These are phyloP conservation scores for Apaloderma vittatum DNA, from an alignment of 2,113 vertebrate species.

Conservation along the genomic window DNA sequence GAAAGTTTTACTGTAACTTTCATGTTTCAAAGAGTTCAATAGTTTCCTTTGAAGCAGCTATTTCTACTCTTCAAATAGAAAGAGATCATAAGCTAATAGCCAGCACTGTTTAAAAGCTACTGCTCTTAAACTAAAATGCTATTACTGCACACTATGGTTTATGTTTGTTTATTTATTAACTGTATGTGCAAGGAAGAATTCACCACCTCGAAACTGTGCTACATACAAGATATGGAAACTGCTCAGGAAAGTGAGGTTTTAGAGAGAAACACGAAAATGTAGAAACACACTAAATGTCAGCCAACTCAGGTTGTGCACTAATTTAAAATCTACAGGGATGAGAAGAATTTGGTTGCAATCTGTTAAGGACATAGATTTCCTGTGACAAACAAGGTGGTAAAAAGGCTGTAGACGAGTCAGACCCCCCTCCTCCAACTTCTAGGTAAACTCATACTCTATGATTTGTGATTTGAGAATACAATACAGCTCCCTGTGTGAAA, in stretches of 20 bases:
- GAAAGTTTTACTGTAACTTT: neutral
- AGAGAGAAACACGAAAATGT: neutral
- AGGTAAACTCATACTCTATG: neutral
- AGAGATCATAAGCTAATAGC: neutral
- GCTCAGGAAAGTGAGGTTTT: neutral
- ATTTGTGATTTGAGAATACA: neutral
- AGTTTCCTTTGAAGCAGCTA: neutral
- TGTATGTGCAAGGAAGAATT: neutral
- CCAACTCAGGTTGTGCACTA: neutral
- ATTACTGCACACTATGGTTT: neutral
- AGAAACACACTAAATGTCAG: neutral
- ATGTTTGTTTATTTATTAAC: neutral
- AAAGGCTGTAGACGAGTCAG: neutral
- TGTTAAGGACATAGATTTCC: neutral
- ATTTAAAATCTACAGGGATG: neutral
- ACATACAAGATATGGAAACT: neutral
- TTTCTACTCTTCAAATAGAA: neutral
- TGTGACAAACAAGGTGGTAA: neutral
- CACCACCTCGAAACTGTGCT: neutral
- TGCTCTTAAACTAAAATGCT: neutral
- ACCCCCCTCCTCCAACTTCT: neutral
- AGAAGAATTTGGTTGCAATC: neutral
- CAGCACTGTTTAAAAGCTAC: neutral
- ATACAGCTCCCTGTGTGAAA: neutral
- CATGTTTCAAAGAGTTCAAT: neutral